Conservation (phyloP, 1,140 invertebrate genomes). For the Bicyclus anynana region DNA sequence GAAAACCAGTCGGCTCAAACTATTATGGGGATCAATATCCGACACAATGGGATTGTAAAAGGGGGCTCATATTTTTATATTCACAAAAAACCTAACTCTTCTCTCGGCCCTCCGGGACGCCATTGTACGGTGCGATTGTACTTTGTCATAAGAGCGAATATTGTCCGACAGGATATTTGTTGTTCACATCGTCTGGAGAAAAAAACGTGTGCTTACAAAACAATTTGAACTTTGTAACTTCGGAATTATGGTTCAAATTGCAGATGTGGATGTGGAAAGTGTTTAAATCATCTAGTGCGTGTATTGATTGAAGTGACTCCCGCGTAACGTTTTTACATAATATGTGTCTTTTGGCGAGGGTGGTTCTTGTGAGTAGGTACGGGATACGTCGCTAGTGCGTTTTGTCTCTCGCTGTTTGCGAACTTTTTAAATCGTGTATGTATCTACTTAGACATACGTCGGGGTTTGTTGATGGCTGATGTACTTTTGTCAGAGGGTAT, state of each 20-base stretch:
- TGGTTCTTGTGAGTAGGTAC: constrained; percentile 25
- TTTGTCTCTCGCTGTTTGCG: constrained; percentile 24
- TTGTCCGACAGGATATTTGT: constrained; percentile 52
- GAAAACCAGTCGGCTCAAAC: constrained; percentile 60
- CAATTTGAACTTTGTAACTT: constrained; percentile 25
- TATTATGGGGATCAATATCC: constrained; percentile 74
- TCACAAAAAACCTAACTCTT: constrained; percentile 72
- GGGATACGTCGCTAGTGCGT: constrained; percentile 26
- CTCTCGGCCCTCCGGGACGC: constrained; percentile 40
- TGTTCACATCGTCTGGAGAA: constrained; percentile 54
- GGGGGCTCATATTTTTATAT: constrained; percentile 74
- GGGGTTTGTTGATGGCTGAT: neutral
- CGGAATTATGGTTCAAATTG: constrained; percentile 32
- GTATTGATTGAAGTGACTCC: constrained; percentile 74
- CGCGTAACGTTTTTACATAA: constrained; percentile 74
- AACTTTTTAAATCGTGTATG: constrained; percentile 8
- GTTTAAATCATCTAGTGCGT: constrained; percentile 71
- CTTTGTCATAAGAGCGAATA: constrained; percentile 49
- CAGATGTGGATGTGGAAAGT: constrained; percentile 43
- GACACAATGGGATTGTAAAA: constrained; percentile 73
- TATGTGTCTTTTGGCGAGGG: constrained; percentile 64
- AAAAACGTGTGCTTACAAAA: constrained; percentile 32
- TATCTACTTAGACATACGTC: neutral
- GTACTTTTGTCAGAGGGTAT: no score
- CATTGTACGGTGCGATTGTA: constrained; percentile 31